phyloP scores from a whole-genome alignment of 2,888 invertebrate genomes.

The Bunonema sp. region DNA sequence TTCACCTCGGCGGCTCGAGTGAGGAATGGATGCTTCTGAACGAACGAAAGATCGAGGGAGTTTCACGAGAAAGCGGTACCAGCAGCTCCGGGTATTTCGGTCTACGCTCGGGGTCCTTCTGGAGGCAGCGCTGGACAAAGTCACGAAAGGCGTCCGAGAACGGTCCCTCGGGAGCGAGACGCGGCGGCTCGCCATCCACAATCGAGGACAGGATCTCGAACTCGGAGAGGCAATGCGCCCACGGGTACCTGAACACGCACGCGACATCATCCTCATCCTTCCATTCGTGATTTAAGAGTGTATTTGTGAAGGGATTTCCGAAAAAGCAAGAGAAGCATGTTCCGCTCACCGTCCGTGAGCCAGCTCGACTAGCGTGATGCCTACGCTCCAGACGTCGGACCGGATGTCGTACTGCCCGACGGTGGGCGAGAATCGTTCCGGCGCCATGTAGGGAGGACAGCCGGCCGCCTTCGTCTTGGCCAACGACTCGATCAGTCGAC shows the following conservation, averaged over 20 bases:
- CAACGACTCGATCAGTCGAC: conserved; percentile 84
- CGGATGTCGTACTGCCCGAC: conserved; percentile 94
- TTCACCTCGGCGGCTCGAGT: too few relatives aligned
- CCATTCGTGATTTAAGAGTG: too few relatives aligned
- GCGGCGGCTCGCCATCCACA: conserved; percentile 55
- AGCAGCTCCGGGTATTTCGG: conserved; percentile 33
- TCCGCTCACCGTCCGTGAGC: conserved; percentile 88
- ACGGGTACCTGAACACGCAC: conserved; percentile 8
- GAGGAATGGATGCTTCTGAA: conserved; percentile 1
- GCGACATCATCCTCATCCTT: background rate
- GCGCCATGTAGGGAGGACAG: conserved; percentile 96
- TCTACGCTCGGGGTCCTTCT: conserved; percentile 21
- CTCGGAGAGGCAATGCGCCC: conserved; percentile 69
- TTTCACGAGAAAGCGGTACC: conserved; percentile 9
- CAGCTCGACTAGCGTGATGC: conserved; percentile 66
- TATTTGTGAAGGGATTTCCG: background rate
- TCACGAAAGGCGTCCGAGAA: conserved; percentile 26
- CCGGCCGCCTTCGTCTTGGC: conserved; percentile 58
- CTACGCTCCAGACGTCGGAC: conserved; percentile 97
- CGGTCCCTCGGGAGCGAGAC: conserved; percentile 13
- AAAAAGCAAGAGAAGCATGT: conserved; percentile 57
- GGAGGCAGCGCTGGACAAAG: conserved; percentile 30
- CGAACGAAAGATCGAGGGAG: too few relatives aligned
- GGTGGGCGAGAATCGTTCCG: conserved; percentile 22
- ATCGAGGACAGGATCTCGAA: conserved; percentile 78